Percentiles rank a stretch among this genome's conserved stretches.
Evolutionary conservation across 2,888 invertebrate genomes (phyloP).

Genomic region (Folsomia candida): DNA sequence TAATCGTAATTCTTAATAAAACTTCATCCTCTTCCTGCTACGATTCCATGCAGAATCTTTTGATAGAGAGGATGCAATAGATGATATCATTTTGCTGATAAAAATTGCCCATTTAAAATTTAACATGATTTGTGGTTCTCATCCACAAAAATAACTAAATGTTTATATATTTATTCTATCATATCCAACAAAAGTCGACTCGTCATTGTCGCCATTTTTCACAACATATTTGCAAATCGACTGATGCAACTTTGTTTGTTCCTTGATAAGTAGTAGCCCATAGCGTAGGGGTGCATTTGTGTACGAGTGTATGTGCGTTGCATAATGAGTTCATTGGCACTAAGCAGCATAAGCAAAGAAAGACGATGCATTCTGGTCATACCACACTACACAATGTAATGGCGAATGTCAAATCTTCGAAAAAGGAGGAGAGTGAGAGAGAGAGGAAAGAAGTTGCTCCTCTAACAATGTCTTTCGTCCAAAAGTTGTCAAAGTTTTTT

Average conservation of each 20-base stretch:
- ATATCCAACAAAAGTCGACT: neutral
- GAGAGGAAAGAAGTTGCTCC: neutral
- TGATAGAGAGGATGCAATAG: neutral
- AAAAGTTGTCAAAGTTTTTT: slow-evolving; percentile 1
- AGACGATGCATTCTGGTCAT: too few species aligned
- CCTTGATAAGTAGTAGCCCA: neutral
- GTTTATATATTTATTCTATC: neutral
- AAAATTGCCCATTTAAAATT: neutral
- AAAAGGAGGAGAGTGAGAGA: neutral
- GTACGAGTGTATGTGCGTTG: neutral
- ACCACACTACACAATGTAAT: neutral
- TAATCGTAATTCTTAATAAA: neutral
- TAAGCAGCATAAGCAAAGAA: too few species aligned
- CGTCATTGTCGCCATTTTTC: neutral
- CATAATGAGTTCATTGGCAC: slow-evolving; percentile 18
- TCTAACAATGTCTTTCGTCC: neutral
- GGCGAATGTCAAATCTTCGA: neutral
- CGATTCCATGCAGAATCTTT: too few species aligned
- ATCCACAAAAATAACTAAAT: neutral
- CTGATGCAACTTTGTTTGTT: neutral
- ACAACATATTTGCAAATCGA: neutral
- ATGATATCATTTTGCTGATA: neutral
- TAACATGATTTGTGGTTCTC: neutral
- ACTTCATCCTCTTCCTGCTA: neutral
- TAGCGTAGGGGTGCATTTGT: neutral